Base-by-base conservation (phyloP, 2,888 invertebrate genomes). In the Temnothorax unifasciatus region DNA sequence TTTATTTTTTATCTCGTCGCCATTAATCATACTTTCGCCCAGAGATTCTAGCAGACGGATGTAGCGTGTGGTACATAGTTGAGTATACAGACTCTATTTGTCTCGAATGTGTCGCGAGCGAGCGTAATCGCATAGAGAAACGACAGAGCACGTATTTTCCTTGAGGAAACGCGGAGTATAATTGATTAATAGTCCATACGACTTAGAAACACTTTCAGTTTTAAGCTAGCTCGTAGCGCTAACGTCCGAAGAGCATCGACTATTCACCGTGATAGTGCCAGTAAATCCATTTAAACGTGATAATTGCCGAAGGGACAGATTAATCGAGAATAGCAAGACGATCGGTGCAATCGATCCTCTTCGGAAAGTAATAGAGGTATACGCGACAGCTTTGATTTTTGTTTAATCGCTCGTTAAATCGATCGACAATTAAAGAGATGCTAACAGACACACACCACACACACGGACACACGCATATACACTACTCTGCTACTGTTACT, bases 401-500 rank as follows among this genome's bases (percentile, higher is more conserved):
- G 44, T 85, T 86, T 85, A 61, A 87, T 89, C 66, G 64, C 86
- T 89, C 66, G 54, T 84, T 87, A 50, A 57, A 73, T 75, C 47
- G 50, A 84, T 84, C 82, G 75, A 63, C 66, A 77, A 81, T 81
- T 84, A 73, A 76, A 88, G 64, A 86, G 13, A 13, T 18, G 41
- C 82, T 74, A 86, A 50, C n/a, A n/a, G 34, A 34, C 34, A 18
- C 34, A 18, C 21, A 9, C 3, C 83, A 52, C 9, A 21, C 9
- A n/a, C 52, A n/a, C 52, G 2, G 15, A 25, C 44, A 50, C 18
- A 73, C 18, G 38, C 76, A 76, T 25, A 59, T 15, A 29, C 44
- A 44, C 38, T 77, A 90, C 75, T 88, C 75, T 88, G 83, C 90
- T 91, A 91, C 69, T 76, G 84, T 87, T 86, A 89, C 84, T 92